Conservation (phyloP, 30 jellyfish, hydroid and myxozoan genomes). For the Morbakka virulenta region DNA sequence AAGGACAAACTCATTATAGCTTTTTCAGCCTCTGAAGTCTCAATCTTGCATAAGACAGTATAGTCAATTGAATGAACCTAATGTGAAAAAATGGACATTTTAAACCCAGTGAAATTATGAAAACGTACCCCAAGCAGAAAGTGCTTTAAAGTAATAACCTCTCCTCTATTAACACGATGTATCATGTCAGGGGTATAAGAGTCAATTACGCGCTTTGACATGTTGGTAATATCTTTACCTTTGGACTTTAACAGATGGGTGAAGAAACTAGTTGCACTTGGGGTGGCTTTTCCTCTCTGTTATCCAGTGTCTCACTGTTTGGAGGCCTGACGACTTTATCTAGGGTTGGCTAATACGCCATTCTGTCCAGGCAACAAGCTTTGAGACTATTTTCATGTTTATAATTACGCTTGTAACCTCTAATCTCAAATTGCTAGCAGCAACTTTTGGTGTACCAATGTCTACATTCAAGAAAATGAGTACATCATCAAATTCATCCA, state of each 20-base stretch:
- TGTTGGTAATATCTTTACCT: slow-evolving; percentile 1
- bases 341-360: background rate
- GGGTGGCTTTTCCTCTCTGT: background rate
- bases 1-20: slow-evolving; percentile 7
- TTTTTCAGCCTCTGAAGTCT: slow-evolving; percentile 3
- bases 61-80: slow-evolving; percentile 2
- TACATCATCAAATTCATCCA: too few relatives aligned
- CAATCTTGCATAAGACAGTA: background rate
- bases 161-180: slow-evolving; percentile 4
- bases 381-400: background rate
- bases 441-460: slow-evolving; percentile 4
- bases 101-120: slow-evolving; percentile 2
- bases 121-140: slow-evolving; percentile 10
- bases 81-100: slow-evolving; percentile 11
- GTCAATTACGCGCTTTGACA: background rate
- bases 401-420: background rate
- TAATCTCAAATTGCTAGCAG: background rate
- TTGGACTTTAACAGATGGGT: background rate
- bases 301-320: slow-evolving; percentile 11
- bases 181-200: slow-evolving; percentile 4
- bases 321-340: slow-evolving; percentile 7
- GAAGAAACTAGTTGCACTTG: slow-evolving; percentile 1
- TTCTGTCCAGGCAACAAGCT: slow-evolving; percentile 3
- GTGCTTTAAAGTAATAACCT: slow-evolving; percentile 7
- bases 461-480: background rate